Conservation (phyloP, 2,797 vertebrate genomes). For the Tachyglossus aculeatus region DNA sequence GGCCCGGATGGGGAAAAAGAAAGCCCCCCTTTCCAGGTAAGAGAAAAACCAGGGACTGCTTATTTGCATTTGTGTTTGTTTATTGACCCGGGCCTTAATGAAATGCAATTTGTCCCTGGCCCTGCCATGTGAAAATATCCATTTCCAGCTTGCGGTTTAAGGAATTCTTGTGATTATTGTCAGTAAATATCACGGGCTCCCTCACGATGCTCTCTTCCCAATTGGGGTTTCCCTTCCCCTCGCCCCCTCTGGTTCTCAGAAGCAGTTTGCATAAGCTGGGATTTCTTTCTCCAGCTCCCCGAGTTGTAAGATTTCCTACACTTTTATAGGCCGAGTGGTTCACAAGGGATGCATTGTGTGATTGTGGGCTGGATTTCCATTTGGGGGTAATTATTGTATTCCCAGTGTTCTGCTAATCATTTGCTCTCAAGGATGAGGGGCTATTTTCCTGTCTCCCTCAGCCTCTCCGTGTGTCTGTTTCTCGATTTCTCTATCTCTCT, state of each 20-base stretch:
- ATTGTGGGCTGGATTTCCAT: slow-evolving; percentile 53
- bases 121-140: slow-evolving; percentile 50
- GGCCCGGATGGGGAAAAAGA: background rate
- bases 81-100: slow-evolving; percentile 24
- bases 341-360: slow-evolving; percentile 66
- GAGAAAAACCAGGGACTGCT: slow-evolving; percentile 8
- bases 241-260: slow-evolving; percentile 26
- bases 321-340: slow-evolving; percentile 15
- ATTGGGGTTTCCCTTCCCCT: slow-evolving; percentile 42
- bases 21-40: too few relatives aligned
- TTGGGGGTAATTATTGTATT: slow-evolving; percentile 63
- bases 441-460: background rate
- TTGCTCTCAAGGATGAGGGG: slow-evolving; percentile 41
- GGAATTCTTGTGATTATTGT: slow-evolving; percentile 20
- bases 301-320: slow-evolving; percentile 56
- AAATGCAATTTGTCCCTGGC: slow-evolving; percentile 50
- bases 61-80: slow-evolving; percentile 46
- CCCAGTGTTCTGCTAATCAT: slow-evolving; percentile 65
- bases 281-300: slow-evolving; percentile 27
- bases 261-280: slow-evolving; percentile 53
- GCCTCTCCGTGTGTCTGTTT: too few relatives aligned
- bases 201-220: slow-evolving; percentile 7
- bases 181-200: slow-evolving; percentile 12
- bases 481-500: too few relatives aligned
- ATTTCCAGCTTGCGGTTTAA: slow-evolving; percentile 48